A percentile compares a stretch with the other conserved stretches of the same genome.
phyloP scores from a whole-genome alignment of 2,888 invertebrate species.

The Dioctria rufipes region DNA sequence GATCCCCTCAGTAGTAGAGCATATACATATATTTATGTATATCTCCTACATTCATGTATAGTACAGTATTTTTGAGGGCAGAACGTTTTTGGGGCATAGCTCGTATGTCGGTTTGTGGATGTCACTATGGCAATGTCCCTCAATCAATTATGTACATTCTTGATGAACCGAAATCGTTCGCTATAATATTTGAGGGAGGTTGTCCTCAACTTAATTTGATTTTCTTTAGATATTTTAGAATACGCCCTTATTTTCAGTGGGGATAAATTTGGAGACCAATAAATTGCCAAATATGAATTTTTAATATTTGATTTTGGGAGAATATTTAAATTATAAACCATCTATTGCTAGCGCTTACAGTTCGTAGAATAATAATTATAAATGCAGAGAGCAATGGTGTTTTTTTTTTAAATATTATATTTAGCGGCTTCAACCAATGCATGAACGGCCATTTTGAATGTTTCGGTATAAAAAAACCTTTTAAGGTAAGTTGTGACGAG shows the following conservation, averaged over 20 bases:
- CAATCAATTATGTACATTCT: constrained; percentile 48
- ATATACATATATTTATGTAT: constrained; percentile 35
- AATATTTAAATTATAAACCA: too few relatives aligned
- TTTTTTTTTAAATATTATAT: too few relatives aligned
- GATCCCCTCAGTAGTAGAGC: background rate
- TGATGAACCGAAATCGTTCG: constrained; percentile 16
- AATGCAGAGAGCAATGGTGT: too few relatives aligned
- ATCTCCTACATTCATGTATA: background rate
- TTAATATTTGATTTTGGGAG: too few relatives aligned
- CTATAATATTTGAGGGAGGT: background rate
- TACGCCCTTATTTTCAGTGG: background rate
- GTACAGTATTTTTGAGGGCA: background rate
- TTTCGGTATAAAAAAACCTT: background rate
- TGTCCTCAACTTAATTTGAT: constrained; percentile 27
- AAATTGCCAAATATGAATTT: background rate
- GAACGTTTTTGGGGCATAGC: background rate
- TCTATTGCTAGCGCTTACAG: too few relatives aligned
- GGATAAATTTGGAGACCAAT: background rate
- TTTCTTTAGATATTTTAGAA: constrained; percentile 30
- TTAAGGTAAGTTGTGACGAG: background rate
- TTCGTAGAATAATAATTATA: too few relatives aligned
- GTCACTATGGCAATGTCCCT: constrained; percentile 28
- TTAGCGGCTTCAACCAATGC: too few relatives aligned
- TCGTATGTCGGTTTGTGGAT: constrained; percentile 33
- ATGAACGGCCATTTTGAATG: too few relatives aligned